A percentile compares a stretch with the other conserved stretches of the same genome.
These are phyloP conservation scores for Eulacestoma nigropectus DNA, from an alignment of 2,113 vertebrate genomes.

Conservation along the genomic window DNA sequence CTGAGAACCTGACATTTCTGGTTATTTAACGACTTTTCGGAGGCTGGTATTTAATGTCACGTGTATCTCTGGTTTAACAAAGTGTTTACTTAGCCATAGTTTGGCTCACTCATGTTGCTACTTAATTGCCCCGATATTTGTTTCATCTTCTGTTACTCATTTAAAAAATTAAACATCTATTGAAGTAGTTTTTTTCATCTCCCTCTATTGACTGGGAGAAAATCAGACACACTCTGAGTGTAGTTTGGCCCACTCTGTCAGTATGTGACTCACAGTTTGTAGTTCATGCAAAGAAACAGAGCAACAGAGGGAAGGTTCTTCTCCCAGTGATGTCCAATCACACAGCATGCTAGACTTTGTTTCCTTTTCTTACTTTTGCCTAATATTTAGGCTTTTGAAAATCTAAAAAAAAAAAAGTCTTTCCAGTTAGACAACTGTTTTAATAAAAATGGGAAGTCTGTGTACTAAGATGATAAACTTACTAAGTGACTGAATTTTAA, in stretches of 20 bases:
- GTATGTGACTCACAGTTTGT: not conserved
- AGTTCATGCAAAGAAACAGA: not conserved
- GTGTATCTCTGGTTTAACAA: not conserved
- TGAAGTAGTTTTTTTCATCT: not conserved
- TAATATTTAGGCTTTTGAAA: not conserved
- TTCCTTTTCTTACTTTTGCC: not conserved
- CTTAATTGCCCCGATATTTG: not conserved
- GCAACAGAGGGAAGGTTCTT: not conserved
- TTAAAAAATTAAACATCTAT: not conserved
- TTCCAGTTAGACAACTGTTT: not conserved
- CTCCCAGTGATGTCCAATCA: not conserved
- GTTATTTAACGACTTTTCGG: not conserved
- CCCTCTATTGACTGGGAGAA: not conserved
- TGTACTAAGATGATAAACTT: not conserved
- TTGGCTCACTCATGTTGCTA: not conserved
- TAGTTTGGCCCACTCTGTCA: not conserved
- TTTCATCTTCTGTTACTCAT: not conserved
- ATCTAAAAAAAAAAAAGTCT: not conserved
- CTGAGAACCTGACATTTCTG: not conserved
- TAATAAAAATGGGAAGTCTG: not conserved
- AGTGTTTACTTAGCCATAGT: not conserved
- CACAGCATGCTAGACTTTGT: not conserved
- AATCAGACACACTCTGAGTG: fast-evolving
- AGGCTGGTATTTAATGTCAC: not conserved
- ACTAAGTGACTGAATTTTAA: not conserved